Percentiles rank a stretch among this genome's conserved stretches.
These are phyloP conservation scores for Marcusenius ussheri DNA, from an alignment of 2,113 vertebrate genomes.

Conservation along the genomic window DNA sequence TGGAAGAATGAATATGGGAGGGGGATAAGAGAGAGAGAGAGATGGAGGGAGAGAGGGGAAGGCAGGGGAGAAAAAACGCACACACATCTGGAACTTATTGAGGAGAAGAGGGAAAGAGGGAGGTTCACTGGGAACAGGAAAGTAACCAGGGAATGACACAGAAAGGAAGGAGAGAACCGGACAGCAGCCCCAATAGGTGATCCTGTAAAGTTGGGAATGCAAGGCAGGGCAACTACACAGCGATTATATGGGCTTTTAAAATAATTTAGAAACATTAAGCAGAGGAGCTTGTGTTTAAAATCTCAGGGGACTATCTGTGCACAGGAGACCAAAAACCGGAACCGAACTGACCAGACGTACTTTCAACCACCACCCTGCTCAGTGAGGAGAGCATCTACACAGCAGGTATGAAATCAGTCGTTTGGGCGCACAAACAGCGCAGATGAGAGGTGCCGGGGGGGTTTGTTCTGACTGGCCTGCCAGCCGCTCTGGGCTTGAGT, in stretches of 20 bases:
- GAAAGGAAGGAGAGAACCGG: not conserved
- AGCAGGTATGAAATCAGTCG: conserved; percentile 1
- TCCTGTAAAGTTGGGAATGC: not conserved
- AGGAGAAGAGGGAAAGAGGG: conserved; percentile 26
- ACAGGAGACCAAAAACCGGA: too few species aligned
- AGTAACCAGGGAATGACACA: not conserved
- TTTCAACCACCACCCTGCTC: not conserved
- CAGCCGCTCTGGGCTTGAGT: not conserved
- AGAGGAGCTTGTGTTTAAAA: not conserved
- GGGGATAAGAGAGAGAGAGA: not conserved
- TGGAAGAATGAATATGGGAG: conserved; percentile 3
- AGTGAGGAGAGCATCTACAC: not conserved
- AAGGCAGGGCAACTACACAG: not conserved
- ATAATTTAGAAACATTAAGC: not conserved
- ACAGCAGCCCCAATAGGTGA: not conserved
- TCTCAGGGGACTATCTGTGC: not conserved
- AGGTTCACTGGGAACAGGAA: conserved; percentile 22
- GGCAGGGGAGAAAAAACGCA: conserved; percentile 24
- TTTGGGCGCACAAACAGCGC: not conserved
- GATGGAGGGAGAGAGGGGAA: conserved; percentile 7
- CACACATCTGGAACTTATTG: conserved; percentile 62
- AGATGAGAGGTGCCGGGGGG: not conserved
- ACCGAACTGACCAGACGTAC: not conserved
- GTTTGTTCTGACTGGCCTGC: not conserved
- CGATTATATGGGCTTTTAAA: not conserved